Evolutionary conservation across 2,797 vertebrate species (phyloP), one percentile per base, ranked within the genome.

Genomic region (Perodicticus potto): DNA sequence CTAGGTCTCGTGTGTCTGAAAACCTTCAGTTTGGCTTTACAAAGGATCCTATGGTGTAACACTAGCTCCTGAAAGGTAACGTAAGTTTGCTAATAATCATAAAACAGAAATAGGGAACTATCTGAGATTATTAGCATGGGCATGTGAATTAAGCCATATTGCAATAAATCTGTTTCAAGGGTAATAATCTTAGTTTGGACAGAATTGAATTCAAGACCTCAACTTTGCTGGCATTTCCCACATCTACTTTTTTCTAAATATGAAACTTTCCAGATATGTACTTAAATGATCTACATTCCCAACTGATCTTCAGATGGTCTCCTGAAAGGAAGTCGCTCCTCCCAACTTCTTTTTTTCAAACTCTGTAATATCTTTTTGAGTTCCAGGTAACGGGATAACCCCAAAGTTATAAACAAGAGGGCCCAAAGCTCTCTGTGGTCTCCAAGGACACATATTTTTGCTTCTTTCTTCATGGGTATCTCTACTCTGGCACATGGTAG

Each of bases 1-100:
- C 96, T 92, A 86, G 96, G 97, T 97, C 97, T 98, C 97, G 55
- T 97, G 96, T 97, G 91, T 98, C 97, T 98, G 96, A 93, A 98
- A 97, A 0, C 0, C 97, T 97, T 96, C 87, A 65, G 83, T 93
- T 97, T 97, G 98, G 98, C 96, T 98, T 98, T 97, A 93, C 86
- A 69, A 97, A 98, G 96, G 97, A 97, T 97, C 97, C 96, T 84
- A 84, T 6, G 78, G 97, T 95, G 94, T 93, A 97, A 97, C 89
- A 85, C 74, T 95, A 96, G 67, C 91, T 98, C 84, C 97, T 98
- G 97, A 98, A 98, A 95, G 98, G 95, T 89, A 96, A 97, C 95
- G 89, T 95, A 97, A 96, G 97, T 97, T 98, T 97, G 94, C 95
- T 96, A 95, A 97, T 69, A 86, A 82, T 95, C 98, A 97, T 96